Conservation (phyloP, 2,888 invertebrate species). For the Agriopis aurantiaria region DNA sequence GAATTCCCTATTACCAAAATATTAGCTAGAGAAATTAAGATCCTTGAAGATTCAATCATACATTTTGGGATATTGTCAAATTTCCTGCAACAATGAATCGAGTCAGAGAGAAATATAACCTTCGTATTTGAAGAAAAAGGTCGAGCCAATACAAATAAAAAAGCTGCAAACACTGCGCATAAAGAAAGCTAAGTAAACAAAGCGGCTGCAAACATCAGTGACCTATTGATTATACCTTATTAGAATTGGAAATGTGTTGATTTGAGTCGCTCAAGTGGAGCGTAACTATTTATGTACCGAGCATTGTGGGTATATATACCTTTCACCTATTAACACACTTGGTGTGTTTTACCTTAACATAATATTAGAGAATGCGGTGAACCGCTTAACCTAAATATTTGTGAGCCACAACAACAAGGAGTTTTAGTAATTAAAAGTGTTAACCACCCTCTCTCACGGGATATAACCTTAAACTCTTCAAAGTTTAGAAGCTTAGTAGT, state of each 20-base stretch:
- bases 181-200: neutral
- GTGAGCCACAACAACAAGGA: neutral
- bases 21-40: too few species aligned
- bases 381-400: slow-evolving; percentile 7
- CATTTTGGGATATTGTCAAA: too few species aligned
- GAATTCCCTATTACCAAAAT: too few species aligned
- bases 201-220: neutral
- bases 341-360: neutral
- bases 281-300: neutral
- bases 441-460: neutral
- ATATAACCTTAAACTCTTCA: neutral
- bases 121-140: too few species aligned
- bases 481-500: neutral
- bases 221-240: neutral
- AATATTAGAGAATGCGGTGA: neutral
- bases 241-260: neutral
- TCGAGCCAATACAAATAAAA: too few species aligned
- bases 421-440: neutral
- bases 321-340: neutral
- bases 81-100: too few species aligned
- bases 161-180: neutral
- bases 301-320: neutral
- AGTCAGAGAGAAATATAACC: too few species aligned
- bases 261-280: neutral
- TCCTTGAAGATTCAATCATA: too few species aligned